phyloP scores from a whole-genome alignment of 2,797 vertebrate genomes.

The Gadopsis bispinosus region DNA sequence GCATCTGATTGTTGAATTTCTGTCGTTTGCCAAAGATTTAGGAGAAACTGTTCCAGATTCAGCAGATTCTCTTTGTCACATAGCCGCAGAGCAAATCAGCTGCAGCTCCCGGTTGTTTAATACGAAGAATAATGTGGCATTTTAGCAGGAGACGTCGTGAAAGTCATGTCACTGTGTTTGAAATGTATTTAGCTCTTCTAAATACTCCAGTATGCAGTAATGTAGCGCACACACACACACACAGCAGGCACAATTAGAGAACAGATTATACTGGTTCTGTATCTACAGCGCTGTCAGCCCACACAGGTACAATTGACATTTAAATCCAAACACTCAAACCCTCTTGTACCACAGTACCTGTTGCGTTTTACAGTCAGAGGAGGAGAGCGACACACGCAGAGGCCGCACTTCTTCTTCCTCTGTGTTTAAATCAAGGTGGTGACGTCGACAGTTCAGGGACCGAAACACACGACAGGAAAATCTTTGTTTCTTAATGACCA shows the following conservation, averaged over 20 bases:
- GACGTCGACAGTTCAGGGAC: not conserved
- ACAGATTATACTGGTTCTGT: conserved; percentile 22
- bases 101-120: not conserved
- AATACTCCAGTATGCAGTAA: not conserved
- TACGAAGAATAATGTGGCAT: not conserved
- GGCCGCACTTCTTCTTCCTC: not conserved
- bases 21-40: not conserved
- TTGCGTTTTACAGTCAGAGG: conserved; percentile 37
- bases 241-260: conserved; percentile 25
- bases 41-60: not conserved
- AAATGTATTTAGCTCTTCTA: not conserved
- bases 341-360: conserved; percentile 54
- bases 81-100: not conserved
- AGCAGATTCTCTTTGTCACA: not conserved
- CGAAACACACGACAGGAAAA: not conserved
- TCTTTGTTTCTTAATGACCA: not conserved
- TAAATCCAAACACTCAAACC: conserved; percentile 69
- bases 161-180: not conserved
- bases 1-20: not conserved
- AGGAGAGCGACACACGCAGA: not conserved
- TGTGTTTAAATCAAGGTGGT: conserved; percentile 1
- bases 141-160: not conserved
- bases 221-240: not conserved
- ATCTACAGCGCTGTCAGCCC: conserved; percentile 52
- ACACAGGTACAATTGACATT: conserved; percentile 69